A percentile compares a stretch with the other conserved stretches of the same genome.
Evolutionary conservation across 1,140 invertebrate genomes (phyloP).

Genomic region (Vanessa atalanta): DNA sequence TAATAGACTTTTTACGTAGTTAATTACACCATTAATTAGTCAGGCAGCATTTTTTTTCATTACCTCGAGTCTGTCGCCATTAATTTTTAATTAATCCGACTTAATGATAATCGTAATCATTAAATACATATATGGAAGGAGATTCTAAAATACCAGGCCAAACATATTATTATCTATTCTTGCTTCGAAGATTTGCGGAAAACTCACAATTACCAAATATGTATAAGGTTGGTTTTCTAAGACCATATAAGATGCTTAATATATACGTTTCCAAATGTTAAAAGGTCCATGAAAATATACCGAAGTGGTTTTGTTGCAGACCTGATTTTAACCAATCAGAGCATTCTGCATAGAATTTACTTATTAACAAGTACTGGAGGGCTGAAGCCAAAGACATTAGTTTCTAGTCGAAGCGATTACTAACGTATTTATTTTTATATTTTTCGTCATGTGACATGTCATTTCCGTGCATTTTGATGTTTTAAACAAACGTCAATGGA

Average conservation of each 20-base stretch:
- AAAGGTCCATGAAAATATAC: neutral
- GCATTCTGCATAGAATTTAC: too few species aligned
- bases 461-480: too few species aligned
- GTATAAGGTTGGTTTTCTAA: neutral
- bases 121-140: neutral
- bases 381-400: too few species aligned
- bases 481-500: too few species aligned
- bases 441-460: too few species aligned
- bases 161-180: constrained; percentile 3
- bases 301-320: too few species aligned
- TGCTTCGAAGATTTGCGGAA: constrained; percentile 9
- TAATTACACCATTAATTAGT: constrained; percentile 10
- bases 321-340: too few species aligned
- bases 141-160: neutral
- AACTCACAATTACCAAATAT: constrained; percentile 12
- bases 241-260: neutral
- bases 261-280: neutral
- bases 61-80: constrained; percentile 9
- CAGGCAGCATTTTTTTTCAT: neutral
- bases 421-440: too few species aligned
- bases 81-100: neutral
- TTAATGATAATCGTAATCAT: constrained; percentile 5
- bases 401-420: too few species aligned
- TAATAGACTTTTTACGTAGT: constrained; percentile 4
- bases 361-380: too few species aligned